These are phyloP conservation scores for Apogon talboti DNA, from an alignment of 2,797 vertebrate species.

Conservation along the genomic window DNA sequence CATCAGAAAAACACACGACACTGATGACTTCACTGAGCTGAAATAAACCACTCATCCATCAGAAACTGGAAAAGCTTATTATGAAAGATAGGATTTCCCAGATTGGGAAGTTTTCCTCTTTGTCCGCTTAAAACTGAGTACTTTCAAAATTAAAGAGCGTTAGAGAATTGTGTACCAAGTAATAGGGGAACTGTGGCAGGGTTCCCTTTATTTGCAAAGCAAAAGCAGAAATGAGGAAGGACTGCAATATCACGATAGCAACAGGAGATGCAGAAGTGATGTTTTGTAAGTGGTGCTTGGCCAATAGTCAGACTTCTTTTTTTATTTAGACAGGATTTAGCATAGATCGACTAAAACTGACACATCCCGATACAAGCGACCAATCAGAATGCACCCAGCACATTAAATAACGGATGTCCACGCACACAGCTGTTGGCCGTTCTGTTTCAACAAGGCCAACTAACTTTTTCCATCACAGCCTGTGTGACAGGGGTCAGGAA, in stretches of 20 bases:
- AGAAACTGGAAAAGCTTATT: slow-evolving; percentile 54
- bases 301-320: slow-evolving; percentile 38
- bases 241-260: slow-evolving; percentile 24
- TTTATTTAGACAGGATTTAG: slow-evolving; percentile 24
- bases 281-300: slow-evolving; percentile 50
- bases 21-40: slow-evolving; percentile 74
- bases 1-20: slow-evolving; percentile 74
- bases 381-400: slow-evolving; percentile 35
- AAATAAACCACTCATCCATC: slow-evolving; percentile 70
- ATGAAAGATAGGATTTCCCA: slow-evolving; percentile 62
- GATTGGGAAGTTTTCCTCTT: slow-evolving; percentile 29
- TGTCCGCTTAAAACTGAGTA: not conserved
- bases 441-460: slow-evolving; percentile 37
- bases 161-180: not conserved
- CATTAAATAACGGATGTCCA: slow-evolving; percentile 33
- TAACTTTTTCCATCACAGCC: slow-evolving; percentile 65
- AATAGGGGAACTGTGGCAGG: slow-evolving; percentile 39
- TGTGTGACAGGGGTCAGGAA: slow-evolving; percentile 53
- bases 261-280: slow-evolving; percentile 56
- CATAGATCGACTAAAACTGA: not conserved
- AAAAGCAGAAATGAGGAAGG: slow-evolving; percentile 65
- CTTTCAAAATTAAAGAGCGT: slow-evolving; percentile 5
- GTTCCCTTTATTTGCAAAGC: slow-evolving; percentile 49
- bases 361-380: slow-evolving; percentile 12
- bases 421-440: slow-evolving; percentile 51